Conservation (phyloP, 2,888 invertebrate species). For the Amorpha juglandis region DNA sequence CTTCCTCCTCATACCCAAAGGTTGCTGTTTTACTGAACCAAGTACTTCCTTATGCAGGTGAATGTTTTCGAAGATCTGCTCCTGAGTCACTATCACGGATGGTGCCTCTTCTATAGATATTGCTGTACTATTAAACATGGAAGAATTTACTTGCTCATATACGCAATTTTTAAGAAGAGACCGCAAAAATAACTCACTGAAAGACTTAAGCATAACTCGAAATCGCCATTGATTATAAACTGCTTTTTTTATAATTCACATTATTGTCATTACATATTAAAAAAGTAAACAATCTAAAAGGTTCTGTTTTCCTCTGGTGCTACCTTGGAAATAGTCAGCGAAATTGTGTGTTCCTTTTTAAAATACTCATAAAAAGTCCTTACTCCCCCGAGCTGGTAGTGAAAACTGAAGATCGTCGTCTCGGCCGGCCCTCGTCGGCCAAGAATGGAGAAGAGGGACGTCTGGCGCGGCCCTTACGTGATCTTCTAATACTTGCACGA, state of each 20-base stretch:
- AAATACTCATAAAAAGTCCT: constrained; percentile 49
- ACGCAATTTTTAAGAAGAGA: too few relatives aligned
- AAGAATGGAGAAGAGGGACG: constrained; percentile 85
- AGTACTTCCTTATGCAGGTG: constrained; percentile 96
- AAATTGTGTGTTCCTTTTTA: not conserved
- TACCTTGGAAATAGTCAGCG: too few relatives aligned
- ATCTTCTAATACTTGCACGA: constrained; percentile 89
- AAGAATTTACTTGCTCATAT: not conserved
- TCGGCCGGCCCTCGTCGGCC: constrained; percentile 66
- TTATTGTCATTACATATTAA: too few relatives aligned
- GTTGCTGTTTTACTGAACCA: constrained; percentile 93
- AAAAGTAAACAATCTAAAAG: too few relatives aligned
- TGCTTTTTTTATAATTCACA: too few relatives aligned
- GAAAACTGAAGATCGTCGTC: constrained; percentile 84
- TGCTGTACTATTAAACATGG: constrained; percentile 84
- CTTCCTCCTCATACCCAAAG: constrained; percentile 92
- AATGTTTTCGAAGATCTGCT: constrained; percentile 95
- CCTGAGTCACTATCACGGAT: constrained; percentile 88
- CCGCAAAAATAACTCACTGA: too few relatives aligned
- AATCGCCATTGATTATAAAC: too few relatives aligned
- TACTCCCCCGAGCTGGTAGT: constrained; percentile 95
- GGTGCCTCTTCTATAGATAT: constrained; percentile 89
- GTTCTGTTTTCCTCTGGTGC: too few relatives aligned
- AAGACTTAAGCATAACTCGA: too few relatives aligned
- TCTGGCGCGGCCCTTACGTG: constrained; percentile 86